These are phyloP conservation scores for Lophius piscatorius DNA, from an alignment of 2,113 vertebrate genomes.

Conservation along the genomic window DNA sequence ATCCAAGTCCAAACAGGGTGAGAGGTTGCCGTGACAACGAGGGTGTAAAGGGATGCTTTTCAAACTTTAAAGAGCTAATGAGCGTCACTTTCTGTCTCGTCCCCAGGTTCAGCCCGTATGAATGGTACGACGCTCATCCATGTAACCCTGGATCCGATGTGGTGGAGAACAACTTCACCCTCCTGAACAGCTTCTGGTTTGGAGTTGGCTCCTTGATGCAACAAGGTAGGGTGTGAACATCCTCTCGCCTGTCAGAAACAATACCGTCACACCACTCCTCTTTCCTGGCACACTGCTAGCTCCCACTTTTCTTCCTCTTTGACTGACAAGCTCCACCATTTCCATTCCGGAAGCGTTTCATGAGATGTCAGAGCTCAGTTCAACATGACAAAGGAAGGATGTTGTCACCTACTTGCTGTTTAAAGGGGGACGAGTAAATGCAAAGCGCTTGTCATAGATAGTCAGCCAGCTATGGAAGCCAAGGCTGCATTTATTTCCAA, in stretches of 20 bases:
- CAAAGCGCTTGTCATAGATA: conserved; percentile 76
- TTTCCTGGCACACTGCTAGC: conserved; percentile 10
- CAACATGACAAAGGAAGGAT: conserved; percentile 72
- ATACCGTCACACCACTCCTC: conserved; percentile 24
- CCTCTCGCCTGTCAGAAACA: conserved; percentile 49
- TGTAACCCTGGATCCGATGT: conserved; percentile 96
- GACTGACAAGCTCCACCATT: conserved; percentile 73
- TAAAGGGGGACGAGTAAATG: conserved; percentile 62
- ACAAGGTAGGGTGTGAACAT: conserved; percentile 84
- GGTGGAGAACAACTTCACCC: conserved; percentile 98
- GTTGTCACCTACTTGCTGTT: conserved; percentile 72
- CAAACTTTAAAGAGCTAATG: too few species aligned
- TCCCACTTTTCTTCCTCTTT: conserved; percentile 47
- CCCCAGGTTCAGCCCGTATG: conserved; percentile 94
- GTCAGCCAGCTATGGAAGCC: conserved; percentile 70
- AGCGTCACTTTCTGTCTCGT: too few species aligned
- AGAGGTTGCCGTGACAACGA: too few species aligned
- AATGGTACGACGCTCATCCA: conserved; percentile 97
- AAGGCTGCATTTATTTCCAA: conserved; percentile 67
- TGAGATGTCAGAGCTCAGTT: conserved; percentile 71
- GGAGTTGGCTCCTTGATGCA: conserved; percentile 98
- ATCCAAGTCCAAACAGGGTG: too few species aligned
- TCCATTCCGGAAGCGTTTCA: conserved; percentile 63
- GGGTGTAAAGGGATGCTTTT: too few species aligned
- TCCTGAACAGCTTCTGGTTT: conserved; percentile 99